Evolutionary conservation across 2,113 vertebrate genomes (phyloP).

Genomic region (Panthera leo): DNA sequence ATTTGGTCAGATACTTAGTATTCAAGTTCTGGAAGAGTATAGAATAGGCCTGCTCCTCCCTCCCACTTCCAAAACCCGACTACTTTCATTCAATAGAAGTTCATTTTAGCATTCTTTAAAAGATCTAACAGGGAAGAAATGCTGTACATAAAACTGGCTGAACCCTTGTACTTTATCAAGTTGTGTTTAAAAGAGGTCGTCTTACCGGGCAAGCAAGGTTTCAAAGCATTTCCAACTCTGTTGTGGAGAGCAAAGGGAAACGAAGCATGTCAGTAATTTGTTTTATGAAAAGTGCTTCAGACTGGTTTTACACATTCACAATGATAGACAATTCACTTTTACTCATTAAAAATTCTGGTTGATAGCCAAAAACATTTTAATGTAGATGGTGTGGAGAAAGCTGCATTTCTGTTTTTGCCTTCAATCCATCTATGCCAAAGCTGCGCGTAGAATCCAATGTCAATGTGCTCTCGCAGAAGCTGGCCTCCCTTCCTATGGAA

Average conservation of each 20-base stretch:
- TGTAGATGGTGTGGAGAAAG: slow-evolving; percentile 17
- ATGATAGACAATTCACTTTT: not conserved
- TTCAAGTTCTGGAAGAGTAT: not conserved
- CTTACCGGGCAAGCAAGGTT: not conserved
- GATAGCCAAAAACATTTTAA: slow-evolving; percentile 29
- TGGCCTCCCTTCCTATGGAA: not conserved
- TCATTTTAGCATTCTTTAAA: not conserved
- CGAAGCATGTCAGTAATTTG: not conserved
- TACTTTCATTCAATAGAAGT: not conserved
- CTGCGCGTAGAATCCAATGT: not conserved
- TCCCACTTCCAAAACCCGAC: not conserved
- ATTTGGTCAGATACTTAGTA: not conserved
- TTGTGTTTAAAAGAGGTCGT: not conserved
- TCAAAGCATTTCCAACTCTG: not conserved
- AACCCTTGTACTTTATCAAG: not conserved
- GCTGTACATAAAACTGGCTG: not conserved
- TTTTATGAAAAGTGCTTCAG: slow-evolving; percentile 21
- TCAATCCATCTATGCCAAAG: not conserved
- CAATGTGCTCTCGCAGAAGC: not conserved
- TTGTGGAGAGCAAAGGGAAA: not conserved
- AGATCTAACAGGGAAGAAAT: not conserved
- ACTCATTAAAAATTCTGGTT: slow-evolving; percentile 39
- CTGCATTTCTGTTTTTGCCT: not conserved
- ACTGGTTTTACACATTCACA: not conserved
- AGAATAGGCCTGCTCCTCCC: not conserved